A percentile compares a stretch with the other conserved stretches of the same genome.
Evolutionary conservation across 2,797 vertebrate species (phyloP).

Genomic region (Knipowitschia caucasica): DNA sequence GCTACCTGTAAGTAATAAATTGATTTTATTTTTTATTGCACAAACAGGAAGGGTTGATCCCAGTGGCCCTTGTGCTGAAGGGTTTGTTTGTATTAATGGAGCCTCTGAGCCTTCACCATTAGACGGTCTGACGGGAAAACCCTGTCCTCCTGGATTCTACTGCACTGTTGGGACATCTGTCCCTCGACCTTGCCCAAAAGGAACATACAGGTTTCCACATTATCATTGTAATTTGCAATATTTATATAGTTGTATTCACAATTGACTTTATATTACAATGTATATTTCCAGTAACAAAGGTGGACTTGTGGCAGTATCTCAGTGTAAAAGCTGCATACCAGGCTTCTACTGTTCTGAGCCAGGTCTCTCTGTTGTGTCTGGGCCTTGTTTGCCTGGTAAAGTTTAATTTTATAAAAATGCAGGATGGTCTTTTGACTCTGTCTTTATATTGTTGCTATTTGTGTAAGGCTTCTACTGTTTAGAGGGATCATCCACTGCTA

Average conservation of each 20-base stretch:
- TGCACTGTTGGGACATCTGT: slow-evolving; percentile 68
- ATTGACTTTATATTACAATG: not conserved
- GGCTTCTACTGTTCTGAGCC: slow-evolving; percentile 76
- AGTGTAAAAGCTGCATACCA: slow-evolving; percentile 71
- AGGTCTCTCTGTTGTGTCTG: slow-evolving; percentile 68
- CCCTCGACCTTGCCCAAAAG: slow-evolving; percentile 71
- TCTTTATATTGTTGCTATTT: not conserved
- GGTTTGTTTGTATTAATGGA: slow-evolving; percentile 69
- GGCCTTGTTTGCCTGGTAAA: slow-evolving; percentile 73
- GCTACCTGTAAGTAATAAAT: no score
- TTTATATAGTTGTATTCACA: not conserved
- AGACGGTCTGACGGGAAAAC: slow-evolving; percentile 52
- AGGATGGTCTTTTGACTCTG: not conserved
- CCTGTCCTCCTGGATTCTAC: slow-evolving; percentile 73
- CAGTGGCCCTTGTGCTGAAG: slow-evolving; percentile 68
- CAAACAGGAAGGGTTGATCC: slow-evolving; percentile 62
- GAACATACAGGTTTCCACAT: slow-evolving; percentile 73
- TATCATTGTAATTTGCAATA: not conserved
- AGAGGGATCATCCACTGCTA: slow-evolving; percentile 67
- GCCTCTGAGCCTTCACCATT: slow-evolving; percentile 59
- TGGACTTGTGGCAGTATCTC: slow-evolving; percentile 57
- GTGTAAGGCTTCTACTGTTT: slow-evolving; percentile 75
- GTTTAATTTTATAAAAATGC: not conserved
- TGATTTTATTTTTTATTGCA: slow-evolving; percentile 20
- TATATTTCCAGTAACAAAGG: slow-evolving; percentile 60